These are phyloP conservation scores for Liodrosophila aerea DNA, from an alignment of 2,888 invertebrate species.

Conservation along the genomic window DNA sequence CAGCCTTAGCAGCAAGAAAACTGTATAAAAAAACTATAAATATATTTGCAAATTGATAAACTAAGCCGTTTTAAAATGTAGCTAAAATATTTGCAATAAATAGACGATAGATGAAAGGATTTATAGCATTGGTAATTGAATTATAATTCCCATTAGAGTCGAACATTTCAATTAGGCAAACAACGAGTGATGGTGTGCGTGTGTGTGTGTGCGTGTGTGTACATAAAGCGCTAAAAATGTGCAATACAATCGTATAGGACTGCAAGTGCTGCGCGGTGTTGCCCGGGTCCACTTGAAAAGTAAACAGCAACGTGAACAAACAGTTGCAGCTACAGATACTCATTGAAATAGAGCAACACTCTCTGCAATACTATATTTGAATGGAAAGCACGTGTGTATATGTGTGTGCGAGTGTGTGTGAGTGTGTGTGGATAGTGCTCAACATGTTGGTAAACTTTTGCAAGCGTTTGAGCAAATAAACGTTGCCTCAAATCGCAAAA, in stretches of 20 bases:
- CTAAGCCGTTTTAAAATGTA: too few relatives aligned
- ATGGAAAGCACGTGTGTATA: background rate
- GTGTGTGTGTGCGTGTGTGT: too few relatives aligned
- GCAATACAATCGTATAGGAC: slow-evolving; percentile 25
- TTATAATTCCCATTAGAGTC: background rate
- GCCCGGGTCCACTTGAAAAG: slow-evolving; percentile 15
- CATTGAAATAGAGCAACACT: background rate
- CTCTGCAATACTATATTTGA: background rate
- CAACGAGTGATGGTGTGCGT: background rate
- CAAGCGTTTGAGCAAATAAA: slow-evolving; percentile 57
- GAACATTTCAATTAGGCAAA: slow-evolving; percentile 15
- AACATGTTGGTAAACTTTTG: slow-evolving; percentile 67
- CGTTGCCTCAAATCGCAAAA: slow-evolving; percentile 51
- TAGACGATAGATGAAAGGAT: too few relatives aligned
- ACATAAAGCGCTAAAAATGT: slow-evolving; percentile 15
- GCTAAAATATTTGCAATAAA: too few relatives aligned
- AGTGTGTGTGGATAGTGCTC: slow-evolving; percentile 38
- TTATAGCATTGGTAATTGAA: background rate
- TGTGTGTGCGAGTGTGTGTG: slow-evolving; percentile 19
- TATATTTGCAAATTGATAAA: too few relatives aligned
- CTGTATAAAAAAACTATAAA: too few relatives aligned
- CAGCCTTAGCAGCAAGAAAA: too few relatives aligned
- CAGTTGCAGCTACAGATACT: slow-evolving; percentile 20
- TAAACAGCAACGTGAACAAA: slow-evolving; percentile 46
- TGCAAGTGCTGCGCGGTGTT: too few relatives aligned